Percentiles rank a stretch among this genome's conserved stretches.
These are phyloP conservation scores for Pharmacophagus antenor DNA, from an alignment of 2,888 invertebrate species.

Conservation along the genomic window DNA sequence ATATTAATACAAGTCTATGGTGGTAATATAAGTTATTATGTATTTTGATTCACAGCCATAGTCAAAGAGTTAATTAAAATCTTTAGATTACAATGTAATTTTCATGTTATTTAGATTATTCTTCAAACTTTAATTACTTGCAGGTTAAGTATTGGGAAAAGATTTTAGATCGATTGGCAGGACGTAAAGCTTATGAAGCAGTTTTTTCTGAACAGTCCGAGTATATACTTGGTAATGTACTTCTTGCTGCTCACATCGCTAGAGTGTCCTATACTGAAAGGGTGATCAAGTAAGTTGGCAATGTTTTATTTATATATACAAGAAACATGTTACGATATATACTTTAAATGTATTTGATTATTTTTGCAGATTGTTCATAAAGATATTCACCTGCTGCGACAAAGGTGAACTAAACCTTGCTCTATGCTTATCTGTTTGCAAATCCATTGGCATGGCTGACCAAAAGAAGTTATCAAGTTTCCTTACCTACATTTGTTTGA, in stretches of 20 bases:
- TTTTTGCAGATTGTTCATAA: constrained; percentile 63
- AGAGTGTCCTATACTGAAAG: constrained; percentile 88
- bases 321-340: constrained; percentile 1
- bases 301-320: background rate
- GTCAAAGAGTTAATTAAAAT: too few relatives aligned
- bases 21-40: too few relatives aligned
- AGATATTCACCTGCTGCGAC: constrained; percentile 70
- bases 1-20: too few relatives aligned
- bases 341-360: constrained; percentile 8
- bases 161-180: constrained; percentile 90
- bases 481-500: constrained; percentile 62
- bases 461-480: constrained; percentile 59
- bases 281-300: constrained; percentile 83
- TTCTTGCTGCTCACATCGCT: constrained; percentile 90
- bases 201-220: constrained; percentile 86
- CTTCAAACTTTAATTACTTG: constrained; percentile 56
- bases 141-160: constrained; percentile 93
- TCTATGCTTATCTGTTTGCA: constrained; percentile 68
- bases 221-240: constrained; percentile 87
- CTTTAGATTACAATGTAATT: background rate
- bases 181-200: constrained; percentile 89
- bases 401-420: constrained; percentile 55
- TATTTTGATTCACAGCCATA: too few relatives aligned
- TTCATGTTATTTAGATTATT: too few relatives aligned
- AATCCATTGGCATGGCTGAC: constrained; percentile 69